Evolutionary conservation across 2,797 vertebrate genomes (phyloP).

Genomic region (Selene dorsalis): DNA sequence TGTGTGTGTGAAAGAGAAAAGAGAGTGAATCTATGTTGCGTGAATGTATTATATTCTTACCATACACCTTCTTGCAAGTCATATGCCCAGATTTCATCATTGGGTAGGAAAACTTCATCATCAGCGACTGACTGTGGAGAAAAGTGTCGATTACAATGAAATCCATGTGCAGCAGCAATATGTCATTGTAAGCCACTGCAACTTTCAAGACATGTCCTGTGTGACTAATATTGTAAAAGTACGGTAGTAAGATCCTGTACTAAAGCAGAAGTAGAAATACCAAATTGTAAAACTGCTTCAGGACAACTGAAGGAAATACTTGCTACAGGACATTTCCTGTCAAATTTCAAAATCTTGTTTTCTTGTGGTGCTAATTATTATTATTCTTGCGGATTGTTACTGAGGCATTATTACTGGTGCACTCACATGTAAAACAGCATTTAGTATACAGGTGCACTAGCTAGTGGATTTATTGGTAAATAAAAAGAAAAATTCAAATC

Average conservation of each 20-base stretch:
- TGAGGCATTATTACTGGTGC: not conserved
- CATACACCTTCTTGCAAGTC: constrained; percentile 91
- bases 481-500: not conserved
- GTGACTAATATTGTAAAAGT: not conserved
- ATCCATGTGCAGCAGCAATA: not conserved
- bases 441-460: not conserved
- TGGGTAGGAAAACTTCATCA: constrained; percentile 93
- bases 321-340: not conserved
- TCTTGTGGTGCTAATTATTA: not conserved
- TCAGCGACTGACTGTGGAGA: constrained; percentile 89
- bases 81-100: constrained; percentile 94
- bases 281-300: not conserved
- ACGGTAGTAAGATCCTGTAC: not conserved
- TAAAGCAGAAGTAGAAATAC: not conserved
- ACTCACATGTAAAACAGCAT: not conserved
- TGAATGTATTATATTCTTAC: constrained; percentile 79
- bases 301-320: not conserved
- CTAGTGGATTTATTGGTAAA: not conserved
- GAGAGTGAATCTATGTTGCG: not conserved
- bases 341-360: constrained; percentile 5
- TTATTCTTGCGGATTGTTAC: not conserved
- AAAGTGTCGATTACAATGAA: constrained; percentile 27
- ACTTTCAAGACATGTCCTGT: too few relatives aligned
- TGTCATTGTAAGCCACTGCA: not conserved
- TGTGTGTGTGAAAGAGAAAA: not conserved